These are phyloP conservation scores for Ficedula albicollis DNA, from an alignment of 2,797 vertebrate genomes.

Conservation along the genomic window DNA sequence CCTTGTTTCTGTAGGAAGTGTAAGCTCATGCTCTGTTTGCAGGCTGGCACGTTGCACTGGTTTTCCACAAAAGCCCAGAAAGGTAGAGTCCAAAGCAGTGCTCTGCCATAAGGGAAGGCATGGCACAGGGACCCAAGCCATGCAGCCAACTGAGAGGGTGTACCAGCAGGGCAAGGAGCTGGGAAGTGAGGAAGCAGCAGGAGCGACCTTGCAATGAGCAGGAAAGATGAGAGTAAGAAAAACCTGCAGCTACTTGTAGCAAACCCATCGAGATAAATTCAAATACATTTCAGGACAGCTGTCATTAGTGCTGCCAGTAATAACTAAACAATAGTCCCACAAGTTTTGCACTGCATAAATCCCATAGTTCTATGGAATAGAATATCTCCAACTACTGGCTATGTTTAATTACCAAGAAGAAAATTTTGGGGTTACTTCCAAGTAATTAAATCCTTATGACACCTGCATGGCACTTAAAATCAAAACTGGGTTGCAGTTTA, in stretches of 20 bases:
- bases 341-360: not conserved
- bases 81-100: not conserved
- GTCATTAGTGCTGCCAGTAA: not conserved
- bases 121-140: not conserved
- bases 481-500: not conserved
- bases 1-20: not conserved
- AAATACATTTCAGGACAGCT: not conserved
- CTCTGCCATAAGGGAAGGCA: accelerated
- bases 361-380: not conserved
- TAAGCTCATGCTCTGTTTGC: accelerated
- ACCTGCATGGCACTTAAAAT: not conserved
- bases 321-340: not conserved
- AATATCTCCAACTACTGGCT: not conserved
- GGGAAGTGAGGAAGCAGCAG: not conserved
- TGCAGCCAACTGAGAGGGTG: accelerated
- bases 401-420: not conserved
- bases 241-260: not conserved
- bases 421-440: not conserved
- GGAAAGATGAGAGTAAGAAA: not conserved
- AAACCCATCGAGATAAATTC: not conserved
- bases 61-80: not conserved
- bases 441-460: not conserved
- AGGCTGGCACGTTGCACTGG: accelerated
- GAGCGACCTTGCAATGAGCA: accelerated
- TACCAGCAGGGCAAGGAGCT: not conserved